These are phyloP conservation scores for Diachrysia chrysitis DNA, from an alignment of 2,888 invertebrate genomes.

Conservation along the genomic window DNA sequence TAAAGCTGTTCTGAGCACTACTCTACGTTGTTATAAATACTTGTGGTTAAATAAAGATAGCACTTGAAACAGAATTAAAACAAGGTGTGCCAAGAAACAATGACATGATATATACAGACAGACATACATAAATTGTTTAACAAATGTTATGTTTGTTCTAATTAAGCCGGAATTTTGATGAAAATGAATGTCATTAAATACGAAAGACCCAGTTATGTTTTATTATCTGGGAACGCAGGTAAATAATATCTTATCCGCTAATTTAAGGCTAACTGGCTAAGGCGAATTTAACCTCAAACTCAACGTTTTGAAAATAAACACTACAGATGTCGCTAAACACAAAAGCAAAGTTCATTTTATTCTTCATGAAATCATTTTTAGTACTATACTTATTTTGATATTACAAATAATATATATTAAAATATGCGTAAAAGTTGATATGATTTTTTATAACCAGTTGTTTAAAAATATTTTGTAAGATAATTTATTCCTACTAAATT, in stretches of 20 bases:
- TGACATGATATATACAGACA: slow-evolving; percentile 16
- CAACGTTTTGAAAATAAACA: slow-evolving; percentile 2
- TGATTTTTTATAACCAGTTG: no score
- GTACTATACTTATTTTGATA: no score
- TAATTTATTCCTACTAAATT: no score
- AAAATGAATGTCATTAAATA: slow-evolving; percentile 2
- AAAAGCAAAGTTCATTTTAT: not conserved
- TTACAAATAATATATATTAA: no score
- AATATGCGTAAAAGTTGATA: no score
- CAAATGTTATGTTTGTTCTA: not conserved
- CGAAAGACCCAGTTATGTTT: not conserved
- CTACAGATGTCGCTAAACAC: not conserved
- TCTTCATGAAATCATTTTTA: no score
- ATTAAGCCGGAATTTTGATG: not conserved
- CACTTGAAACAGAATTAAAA: slow-evolving; percentile 26
- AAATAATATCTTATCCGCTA: not conserved
- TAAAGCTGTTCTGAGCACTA: slow-evolving; percentile 47
- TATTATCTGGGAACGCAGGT: not conserved
- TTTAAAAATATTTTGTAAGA: no score
- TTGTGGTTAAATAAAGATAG: slow-evolving; percentile 47
- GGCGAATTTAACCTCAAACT: not conserved
- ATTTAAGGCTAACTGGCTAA: no score
- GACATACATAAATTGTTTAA: not conserved
- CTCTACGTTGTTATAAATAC: slow-evolving; percentile 50
- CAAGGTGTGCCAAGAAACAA: slow-evolving; percentile 51